phyloP scores from a whole-genome alignment of 2,797 vertebrate species.

The Botia almorhae region DNA sequence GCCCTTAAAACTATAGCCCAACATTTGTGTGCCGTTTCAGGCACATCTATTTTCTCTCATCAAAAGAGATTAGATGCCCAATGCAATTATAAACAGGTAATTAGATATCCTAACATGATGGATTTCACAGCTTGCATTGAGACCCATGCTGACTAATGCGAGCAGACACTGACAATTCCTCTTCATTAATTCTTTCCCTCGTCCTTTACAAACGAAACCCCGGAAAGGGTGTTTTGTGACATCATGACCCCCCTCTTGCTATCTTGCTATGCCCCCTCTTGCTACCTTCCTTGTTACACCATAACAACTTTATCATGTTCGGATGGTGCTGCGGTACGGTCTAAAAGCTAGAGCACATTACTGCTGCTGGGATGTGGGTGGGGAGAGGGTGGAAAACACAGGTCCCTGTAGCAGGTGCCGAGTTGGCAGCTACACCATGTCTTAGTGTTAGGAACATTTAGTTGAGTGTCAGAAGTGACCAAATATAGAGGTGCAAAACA shows the following conservation, averaged over 20 bases:
- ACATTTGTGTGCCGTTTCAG: conserved; percentile 57
- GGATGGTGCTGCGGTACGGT: conserved; percentile 18
- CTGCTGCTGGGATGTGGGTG: conserved; percentile 19
- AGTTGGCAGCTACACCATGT: conserved; percentile 42
- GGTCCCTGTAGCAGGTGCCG: conserved; percentile 59
- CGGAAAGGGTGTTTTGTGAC: conserved; percentile 37
- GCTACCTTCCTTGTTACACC: conserved; percentile 51
- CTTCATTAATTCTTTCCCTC: conserved; percentile 72
- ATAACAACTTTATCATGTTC: conserved; percentile 38
- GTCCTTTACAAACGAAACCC: conserved; percentile 55
- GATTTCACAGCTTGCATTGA: conserved; percentile 72
- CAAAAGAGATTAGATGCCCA: conserved; percentile 57
- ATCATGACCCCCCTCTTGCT: conserved; percentile 16
- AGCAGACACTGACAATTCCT: conserved; percentile 72
- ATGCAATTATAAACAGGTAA: conserved; percentile 75
- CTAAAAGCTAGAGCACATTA: background rate
- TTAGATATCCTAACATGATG: conserved; percentile 74
- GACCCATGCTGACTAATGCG: conserved; percentile 65
- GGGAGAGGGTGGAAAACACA: conserved; percentile 6
- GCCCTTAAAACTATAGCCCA: conserved; percentile 21
- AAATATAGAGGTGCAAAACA: conserved; percentile 23
- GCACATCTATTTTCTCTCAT: conserved; percentile 66
- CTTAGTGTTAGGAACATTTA: conserved; percentile 47
- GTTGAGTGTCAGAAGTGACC: conserved; percentile 31
- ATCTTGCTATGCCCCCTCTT: background rate